Conservation (phyloP, 2,797 vertebrate species). For the Sebastiscus albofasciatus region DNA sequence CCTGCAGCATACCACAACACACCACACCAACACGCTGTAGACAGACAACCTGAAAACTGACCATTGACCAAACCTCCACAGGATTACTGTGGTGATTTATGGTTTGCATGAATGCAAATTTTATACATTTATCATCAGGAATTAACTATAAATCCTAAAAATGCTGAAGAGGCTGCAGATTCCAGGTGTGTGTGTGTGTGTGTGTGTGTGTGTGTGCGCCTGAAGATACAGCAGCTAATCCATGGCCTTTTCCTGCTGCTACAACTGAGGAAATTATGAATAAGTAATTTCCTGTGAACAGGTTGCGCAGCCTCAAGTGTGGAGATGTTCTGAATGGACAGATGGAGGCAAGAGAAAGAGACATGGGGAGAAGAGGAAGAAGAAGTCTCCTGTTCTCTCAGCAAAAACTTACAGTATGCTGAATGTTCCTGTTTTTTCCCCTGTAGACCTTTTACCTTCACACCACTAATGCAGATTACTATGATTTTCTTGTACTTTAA, state of each 20-base stretch:
- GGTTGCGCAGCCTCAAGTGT: slow-evolving; percentile 38
- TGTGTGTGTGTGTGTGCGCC: slow-evolving; percentile 1
- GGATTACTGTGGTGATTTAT: slow-evolving; percentile 10
- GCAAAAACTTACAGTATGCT: neutral
- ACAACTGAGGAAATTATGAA: slow-evolving; percentile 35
- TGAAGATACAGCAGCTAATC: slow-evolving; percentile 39
- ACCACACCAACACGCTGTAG: neutral
- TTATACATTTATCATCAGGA: neutral
- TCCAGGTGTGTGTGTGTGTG: slow-evolving; percentile 25
- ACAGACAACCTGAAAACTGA: neutral
- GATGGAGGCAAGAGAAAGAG: slow-evolving; percentile 33
- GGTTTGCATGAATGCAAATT: slow-evolving; percentile 20
- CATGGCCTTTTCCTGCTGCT: slow-evolving; percentile 14
- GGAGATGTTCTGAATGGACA: slow-evolving; percentile 10
- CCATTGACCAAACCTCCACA: neutral
- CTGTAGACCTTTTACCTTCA: neutral
- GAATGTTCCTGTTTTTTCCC: neutral
- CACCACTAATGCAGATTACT: neutral
- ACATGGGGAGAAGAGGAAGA: neutral
- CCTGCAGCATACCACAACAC: neutral
- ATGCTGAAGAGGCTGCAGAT: slow-evolving; percentile 26
- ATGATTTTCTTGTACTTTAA: neutral
- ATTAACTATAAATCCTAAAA: slow-evolving; percentile 32
- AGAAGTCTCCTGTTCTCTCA: neutral
- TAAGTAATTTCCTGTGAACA: slow-evolving; percentile 53